These are phyloP conservation scores for Drosophila cognata DNA, from an alignment of 2,888 invertebrate species.

Conservation along the genomic window DNA sequence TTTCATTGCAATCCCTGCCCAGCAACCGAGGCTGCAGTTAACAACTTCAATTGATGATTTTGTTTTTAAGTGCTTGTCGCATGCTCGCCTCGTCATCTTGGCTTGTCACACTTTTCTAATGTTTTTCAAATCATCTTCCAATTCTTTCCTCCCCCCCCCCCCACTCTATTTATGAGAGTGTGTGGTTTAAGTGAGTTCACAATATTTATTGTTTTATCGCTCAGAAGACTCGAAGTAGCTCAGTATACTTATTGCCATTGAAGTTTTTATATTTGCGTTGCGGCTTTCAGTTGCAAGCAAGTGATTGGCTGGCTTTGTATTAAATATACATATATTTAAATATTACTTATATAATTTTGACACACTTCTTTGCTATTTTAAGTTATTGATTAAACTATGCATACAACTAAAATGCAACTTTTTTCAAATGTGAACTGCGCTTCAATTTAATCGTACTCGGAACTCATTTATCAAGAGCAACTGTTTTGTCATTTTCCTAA, in stretches of 20 bases:
- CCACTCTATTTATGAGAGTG: conserved; percentile 5
- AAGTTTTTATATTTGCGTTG: conserved; percentile 38
- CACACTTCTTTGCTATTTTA: neutral
- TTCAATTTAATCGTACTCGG: conserved; percentile 26
- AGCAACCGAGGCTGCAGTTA: conserved; percentile 55
- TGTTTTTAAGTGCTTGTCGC: conserved; percentile 70
- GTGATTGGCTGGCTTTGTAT: conserved; percentile 18
- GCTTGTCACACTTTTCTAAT: conserved; percentile 50
- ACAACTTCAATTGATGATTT: conserved; percentile 71
- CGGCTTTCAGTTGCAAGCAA: conserved; percentile 12
- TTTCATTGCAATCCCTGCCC: neutral
- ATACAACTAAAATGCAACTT: neutral
- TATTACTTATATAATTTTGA: neutral
- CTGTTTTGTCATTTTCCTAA: conserved; percentile 53
- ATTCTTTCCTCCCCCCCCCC: neutral
- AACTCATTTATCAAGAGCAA: conserved; percentile 48
- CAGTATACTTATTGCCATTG: conserved; percentile 44
- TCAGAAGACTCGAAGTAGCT: conserved; percentile 17
- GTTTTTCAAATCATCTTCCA: conserved; percentile 34
- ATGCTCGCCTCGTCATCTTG: conserved; percentile 42
- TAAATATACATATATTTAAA: neutral
- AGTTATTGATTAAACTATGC: conserved; percentile 6
- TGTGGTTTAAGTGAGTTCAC: conserved; percentile 6
- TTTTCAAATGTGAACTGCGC: neutral
- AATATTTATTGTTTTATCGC: conserved; percentile 60